Base-by-base conservation (phyloP, 2,113 vertebrate species). In the Origma solitaria region DNA sequence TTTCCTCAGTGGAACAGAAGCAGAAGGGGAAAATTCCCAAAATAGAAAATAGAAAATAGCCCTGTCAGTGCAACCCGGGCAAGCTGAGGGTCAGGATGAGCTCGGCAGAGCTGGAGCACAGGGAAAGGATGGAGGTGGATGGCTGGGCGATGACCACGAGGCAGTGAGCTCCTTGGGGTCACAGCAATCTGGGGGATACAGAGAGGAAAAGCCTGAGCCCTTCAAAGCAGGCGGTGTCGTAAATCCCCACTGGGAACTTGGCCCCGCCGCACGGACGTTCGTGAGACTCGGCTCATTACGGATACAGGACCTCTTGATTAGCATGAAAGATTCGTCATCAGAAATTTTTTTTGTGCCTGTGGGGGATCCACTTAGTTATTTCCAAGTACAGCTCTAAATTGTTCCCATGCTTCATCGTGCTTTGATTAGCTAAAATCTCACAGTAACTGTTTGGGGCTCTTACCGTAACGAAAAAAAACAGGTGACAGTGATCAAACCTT, bases 381-480 rank as follows among this genome's bases (percentile, higher is more conserved):
- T 92, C 93, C 94, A 96, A 91, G 84, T 94, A 47, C 30, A 27
- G 90, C 68, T 82, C 95, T 93, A 96, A 97, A 97, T 97, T 97
- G 93, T 94, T 97, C 94, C 96, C 96, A 97, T 95, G 90, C 84
- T 89, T 57, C 88, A 91, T 83, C 65, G 4, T 93, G 96, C 82
- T 95, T 95, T 96, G 92, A 96, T 96, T 97, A 96, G 81, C 91
- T 54, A 17, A 92, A 92, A 92, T 42, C 75, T 56, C 40, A 18
- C 66, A 81, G 94, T 40, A 35, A 94, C 83, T 79, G 90, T 95
- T 90, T 31, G 90, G 84, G 87, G 83, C 69, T 81, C 85, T 87
- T 60, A 81, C 45, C 19, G 0, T 58, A 77, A 92, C 89, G 2
- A 13, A 33, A 42, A 28, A 28, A 70, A 92, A 95, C 95, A 94